Conservation (phyloP, 2,888 invertebrate genomes). For the Lycocerus yunnanus region DNA sequence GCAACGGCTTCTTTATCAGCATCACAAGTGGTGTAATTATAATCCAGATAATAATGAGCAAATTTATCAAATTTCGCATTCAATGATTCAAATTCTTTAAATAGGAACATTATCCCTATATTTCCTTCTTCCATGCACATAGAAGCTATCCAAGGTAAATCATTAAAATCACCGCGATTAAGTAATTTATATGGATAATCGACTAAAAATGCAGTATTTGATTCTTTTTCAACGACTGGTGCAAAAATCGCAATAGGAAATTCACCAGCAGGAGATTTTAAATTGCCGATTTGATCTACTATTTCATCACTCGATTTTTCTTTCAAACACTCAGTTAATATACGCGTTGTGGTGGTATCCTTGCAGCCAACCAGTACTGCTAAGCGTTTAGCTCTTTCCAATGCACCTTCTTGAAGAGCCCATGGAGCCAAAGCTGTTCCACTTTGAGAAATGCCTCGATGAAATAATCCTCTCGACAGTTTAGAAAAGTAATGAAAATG, state of each 20-base stretch:
- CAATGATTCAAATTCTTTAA: slow-evolving; percentile 45
- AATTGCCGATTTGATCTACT: slow-evolving; percentile 60
- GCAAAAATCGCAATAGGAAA: slow-evolving; percentile 44
- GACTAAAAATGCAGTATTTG: slow-evolving; percentile 65
- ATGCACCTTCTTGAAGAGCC: slow-evolving; percentile 59
- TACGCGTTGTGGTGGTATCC: slow-evolving; percentile 56
- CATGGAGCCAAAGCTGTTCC: slow-evolving; percentile 65
- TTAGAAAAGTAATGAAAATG: slow-evolving; percentile 71
- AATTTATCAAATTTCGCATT: slow-evolving; percentile 43
- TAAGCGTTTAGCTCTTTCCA: slow-evolving; percentile 64
- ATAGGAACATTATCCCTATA: neutral
- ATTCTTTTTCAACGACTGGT: slow-evolving; percentile 46
- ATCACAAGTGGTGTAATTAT: slow-evolving; percentile 40
- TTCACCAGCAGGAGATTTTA: slow-evolving; percentile 61
- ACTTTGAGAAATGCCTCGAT: slow-evolving; percentile 67
- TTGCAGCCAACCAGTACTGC: slow-evolving; percentile 64
- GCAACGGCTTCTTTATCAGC: slow-evolving; percentile 35
- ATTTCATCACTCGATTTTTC: slow-evolving; percentile 62
- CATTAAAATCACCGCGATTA: slow-evolving; percentile 62
- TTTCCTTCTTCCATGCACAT: slow-evolving; percentile 70
- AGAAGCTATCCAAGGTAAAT: slow-evolving; percentile 70
- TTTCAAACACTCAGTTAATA: slow-evolving; percentile 68
- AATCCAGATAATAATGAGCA: slow-evolving; percentile 41
- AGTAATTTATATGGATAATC: slow-evolving; percentile 68
- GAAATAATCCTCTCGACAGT: slow-evolving; percentile 58